Percentiles rank a stretch among this genome's conserved stretches.
phyloP scores from a whole-genome alignment of 1,140 invertebrate species.

The Hermetia illucens region DNA sequence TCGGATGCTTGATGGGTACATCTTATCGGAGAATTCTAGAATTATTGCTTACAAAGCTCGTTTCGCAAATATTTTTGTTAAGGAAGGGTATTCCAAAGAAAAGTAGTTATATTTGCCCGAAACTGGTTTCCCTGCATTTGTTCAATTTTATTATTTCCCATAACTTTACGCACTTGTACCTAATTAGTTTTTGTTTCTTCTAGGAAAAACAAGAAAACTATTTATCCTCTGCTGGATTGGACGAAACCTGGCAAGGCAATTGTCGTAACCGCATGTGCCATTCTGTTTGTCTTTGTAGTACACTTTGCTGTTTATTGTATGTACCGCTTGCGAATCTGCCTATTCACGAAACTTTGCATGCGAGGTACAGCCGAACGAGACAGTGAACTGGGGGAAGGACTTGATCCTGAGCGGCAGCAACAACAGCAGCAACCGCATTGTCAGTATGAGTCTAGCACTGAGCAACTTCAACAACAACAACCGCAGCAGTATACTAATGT shows the following conservation, averaged over 20 bases:
- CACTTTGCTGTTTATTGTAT: constrained; percentile 31
- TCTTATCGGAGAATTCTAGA: no score
- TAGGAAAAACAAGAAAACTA: constrained; percentile 36
- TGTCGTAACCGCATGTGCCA: constrained; percentile 36
- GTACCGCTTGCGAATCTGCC: constrained; percentile 27
- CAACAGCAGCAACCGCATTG: constrained; percentile 27
- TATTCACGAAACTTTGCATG: constrained; percentile 28
- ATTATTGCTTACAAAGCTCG: no score
- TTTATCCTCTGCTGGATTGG: constrained; percentile 49
- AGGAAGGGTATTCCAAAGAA: no score
- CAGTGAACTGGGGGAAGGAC: constrained; percentile 24
- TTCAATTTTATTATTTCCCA: no score
- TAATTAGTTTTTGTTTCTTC: constrained; percentile 12
- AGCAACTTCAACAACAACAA: constrained; percentile 7
- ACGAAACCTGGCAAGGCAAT: constrained; percentile 35
- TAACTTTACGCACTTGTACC: no score
- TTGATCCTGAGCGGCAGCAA: constrained; percentile 23
- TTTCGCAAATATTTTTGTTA: no score
- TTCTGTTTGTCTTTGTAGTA: constrained; percentile 35
- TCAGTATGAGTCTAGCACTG: no score
- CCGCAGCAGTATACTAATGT: not conserved
- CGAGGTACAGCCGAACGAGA: constrained; percentile 24
- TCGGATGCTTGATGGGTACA: no score
- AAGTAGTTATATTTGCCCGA: no score
- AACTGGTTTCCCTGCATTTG: no score